A percentile compares a stretch with the other conserved stretches of the same genome.
Conservation (phyloP, 2,888 invertebrate species). For the Athalia circularis region DNA sequence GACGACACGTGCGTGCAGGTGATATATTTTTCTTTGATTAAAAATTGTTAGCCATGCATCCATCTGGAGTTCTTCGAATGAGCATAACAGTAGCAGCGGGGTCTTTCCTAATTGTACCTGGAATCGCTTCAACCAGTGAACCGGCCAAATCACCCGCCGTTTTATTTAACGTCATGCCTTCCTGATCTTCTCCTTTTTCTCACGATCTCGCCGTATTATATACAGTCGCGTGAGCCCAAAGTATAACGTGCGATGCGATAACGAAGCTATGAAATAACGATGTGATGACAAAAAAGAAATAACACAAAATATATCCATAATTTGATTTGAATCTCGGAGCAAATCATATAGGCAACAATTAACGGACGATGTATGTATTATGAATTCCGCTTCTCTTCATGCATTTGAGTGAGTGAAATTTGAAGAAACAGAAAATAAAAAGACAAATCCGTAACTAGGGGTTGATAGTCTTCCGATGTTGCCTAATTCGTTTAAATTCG, state of each 20-base stretch:
- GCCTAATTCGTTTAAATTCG: too few relatives aligned
- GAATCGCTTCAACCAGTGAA: slow-evolving; percentile 58
- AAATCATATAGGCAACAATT: too few relatives aligned
- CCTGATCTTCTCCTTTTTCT: neutral
- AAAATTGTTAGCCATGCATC: slow-evolving; percentile 24
- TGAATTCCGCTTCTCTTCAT: too few relatives aligned
- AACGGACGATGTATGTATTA: too few relatives aligned
- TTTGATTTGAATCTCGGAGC: too few relatives aligned
- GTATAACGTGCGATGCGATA: neutral
- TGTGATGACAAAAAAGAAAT: too few relatives aligned
- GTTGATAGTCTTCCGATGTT: too few relatives aligned
- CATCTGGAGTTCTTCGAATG: slow-evolving; percentile 50
- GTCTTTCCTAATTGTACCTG: slow-evolving; percentile 63
- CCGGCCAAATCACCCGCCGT: slow-evolving; percentile 29
- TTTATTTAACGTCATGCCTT: slow-evolving; percentile 2
- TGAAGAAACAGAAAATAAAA: too few relatives aligned
- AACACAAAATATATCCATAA: too few relatives aligned
- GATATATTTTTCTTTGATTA: neutral
- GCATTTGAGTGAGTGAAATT: too few relatives aligned
- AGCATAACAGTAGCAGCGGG: slow-evolving; percentile 57
- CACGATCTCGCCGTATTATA: neutral
- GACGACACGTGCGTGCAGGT: neutral
- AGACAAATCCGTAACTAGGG: too few relatives aligned
- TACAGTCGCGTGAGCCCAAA: neutral
- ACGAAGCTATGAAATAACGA: neutral